Evolutionary conservation across 2,888 invertebrate species (phyloP), one percentile per base, ranked within the genome.

Genomic region (Pemphredon lugubris): DNA sequence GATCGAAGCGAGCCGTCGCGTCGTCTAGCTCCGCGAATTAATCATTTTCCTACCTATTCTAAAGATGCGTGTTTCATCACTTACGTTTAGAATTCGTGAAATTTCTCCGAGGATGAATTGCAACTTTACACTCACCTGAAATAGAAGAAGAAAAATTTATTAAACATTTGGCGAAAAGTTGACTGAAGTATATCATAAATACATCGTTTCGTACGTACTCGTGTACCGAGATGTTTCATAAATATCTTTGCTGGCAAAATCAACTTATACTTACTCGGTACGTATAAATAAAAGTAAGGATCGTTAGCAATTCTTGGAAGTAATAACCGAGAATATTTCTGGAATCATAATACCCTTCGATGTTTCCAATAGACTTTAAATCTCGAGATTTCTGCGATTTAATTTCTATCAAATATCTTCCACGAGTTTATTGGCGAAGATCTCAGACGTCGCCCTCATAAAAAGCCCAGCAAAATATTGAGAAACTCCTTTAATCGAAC

Each of bases 51-150:
- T n/a, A n/a, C n/a, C n/a, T n/a, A n/a, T n/a, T n/a, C n/a, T n/a
- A n/a, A n/a, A n/a, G n/a, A n/a, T n/a, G n/a, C n/a, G n/a, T n/a
- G n/a, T n/a, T n/a, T n/a, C n/a, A n/a, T n/a, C n/a, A n/a, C n/a
- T n/a, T n/a, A n/a, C n/a, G n/a, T n/a, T n/a, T n/a, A n/a, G n/a
- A n/a, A n/a, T n/a, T n/a, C n/a, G n/a, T n/a, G n/a, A n/a, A n/a
- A n/a, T n/a, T n/a, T n/a, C n/a, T n/a, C n/a, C n/a, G n/a, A n/a
- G n/a, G n/a, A n/a, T n/a, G n/a, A n/a, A n/a, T n/a, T n/a, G n/a
- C n/a, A n/a, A n/a, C n/a, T n/a, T n/a, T n/a, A n/a, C n/a, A 67
- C 73, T 73, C 53, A 73, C 69, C 73, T 73, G 60, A 48, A 74
- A 73, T 60, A 73, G 6, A 68, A 42, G 68, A 6, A 23, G 5